Evolutionary conservation across 1,140 invertebrate species (phyloP).

Genomic region (Halictus rubicundus): DNA sequence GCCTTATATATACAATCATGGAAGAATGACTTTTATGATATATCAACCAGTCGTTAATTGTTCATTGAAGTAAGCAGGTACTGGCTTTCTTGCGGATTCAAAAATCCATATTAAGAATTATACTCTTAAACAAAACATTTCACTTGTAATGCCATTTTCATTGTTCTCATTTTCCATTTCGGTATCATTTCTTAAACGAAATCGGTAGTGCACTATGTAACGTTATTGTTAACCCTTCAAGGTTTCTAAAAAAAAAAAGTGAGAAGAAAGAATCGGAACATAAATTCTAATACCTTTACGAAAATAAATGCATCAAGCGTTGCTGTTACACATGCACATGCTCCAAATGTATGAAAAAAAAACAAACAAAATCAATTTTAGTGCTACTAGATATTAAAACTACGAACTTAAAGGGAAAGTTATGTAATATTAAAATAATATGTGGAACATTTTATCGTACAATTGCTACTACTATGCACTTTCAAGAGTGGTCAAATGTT

Average conservation of each 20-base stretch:
- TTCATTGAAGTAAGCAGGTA: slow-evolving; percentile 58
- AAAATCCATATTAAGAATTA: slow-evolving; percentile 35
- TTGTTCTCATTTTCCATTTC: slow-evolving; percentile 7
- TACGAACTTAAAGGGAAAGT: slow-evolving; percentile 6
- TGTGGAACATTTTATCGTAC: slow-evolving; percentile 2
- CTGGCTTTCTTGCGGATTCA: slow-evolving; percentile 63
- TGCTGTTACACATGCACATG: slow-evolving; percentile 1
- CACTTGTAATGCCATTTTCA: slow-evolving; percentile 43
- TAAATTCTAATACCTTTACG: slow-evolving; percentile 29
- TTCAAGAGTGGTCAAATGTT: slow-evolving; percentile 24
- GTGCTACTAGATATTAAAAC: neutral
- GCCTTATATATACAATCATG: slow-evolving; percentile 76
- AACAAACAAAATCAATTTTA: neutral
- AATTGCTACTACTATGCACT: slow-evolving; percentile 34
- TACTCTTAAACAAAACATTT: slow-evolving; percentile 25
- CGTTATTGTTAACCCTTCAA: neutral
- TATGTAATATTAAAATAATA: slow-evolving; percentile 30
- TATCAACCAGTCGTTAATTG: slow-evolving; percentile 58
- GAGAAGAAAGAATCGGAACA: neutral
- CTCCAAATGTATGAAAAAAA: slow-evolving; percentile 20
- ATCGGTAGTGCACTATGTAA: slow-evolving; percentile 8
- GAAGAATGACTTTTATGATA: slow-evolving; percentile 67
- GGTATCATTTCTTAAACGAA: neutral
- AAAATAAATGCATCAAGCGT: neutral
- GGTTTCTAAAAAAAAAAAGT: neutral